phyloP scores from a whole-genome alignment of 2,113 vertebrate genomes.

The Barnardius zonarius region DNA sequence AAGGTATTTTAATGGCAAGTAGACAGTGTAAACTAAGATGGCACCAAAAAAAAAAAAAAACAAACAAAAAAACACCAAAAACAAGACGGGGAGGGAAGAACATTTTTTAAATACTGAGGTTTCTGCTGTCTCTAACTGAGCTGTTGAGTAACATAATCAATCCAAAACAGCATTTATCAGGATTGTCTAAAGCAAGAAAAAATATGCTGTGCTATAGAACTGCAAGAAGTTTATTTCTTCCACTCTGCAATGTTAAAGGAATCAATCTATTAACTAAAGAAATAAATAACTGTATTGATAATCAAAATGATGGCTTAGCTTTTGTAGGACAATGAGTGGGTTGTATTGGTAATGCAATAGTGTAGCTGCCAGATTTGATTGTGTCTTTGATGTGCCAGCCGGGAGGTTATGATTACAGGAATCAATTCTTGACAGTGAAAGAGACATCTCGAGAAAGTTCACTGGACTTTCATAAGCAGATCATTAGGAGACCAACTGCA shows the following conservation, averaged over 20 bases:
- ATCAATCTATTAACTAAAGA: slow-evolving; percentile 71
- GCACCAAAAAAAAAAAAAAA: not conserved
- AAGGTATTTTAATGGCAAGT: not conserved
- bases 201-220: slow-evolving; percentile 45
- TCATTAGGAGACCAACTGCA: not conserved
- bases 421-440: slow-evolving; percentile 42
- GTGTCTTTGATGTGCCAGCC: not conserved
- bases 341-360: slow-evolving; percentile 2
- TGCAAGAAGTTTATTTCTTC: slow-evolving; percentile 62
- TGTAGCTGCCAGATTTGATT: slow-evolving; percentile 3
- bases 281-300: slow-evolving; percentile 54
- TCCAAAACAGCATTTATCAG: slow-evolving; percentile 42
- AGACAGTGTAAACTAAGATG: not conserved
- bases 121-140: not conserved
- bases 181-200: not conserved
- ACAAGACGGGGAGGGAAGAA: not conserved
- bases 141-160: slow-evolving; percentile 14
- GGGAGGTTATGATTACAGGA: slow-evolving; percentile 35
- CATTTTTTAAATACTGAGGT: not conserved
- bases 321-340: slow-evolving; percentile 44
- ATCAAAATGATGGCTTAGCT: slow-evolving; percentile 26
- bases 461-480: not conserved
- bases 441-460: slow-evolving; percentile 32
- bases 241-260: slow-evolving; percentile 54
- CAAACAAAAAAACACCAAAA: too few species aligned